A percentile compares a stretch with the other conserved stretches of the same genome.
These are phyloP conservation scores for Caradrina clavipalpis DNA, from an alignment of 2,888 invertebrate species.

Conservation along the genomic window DNA sequence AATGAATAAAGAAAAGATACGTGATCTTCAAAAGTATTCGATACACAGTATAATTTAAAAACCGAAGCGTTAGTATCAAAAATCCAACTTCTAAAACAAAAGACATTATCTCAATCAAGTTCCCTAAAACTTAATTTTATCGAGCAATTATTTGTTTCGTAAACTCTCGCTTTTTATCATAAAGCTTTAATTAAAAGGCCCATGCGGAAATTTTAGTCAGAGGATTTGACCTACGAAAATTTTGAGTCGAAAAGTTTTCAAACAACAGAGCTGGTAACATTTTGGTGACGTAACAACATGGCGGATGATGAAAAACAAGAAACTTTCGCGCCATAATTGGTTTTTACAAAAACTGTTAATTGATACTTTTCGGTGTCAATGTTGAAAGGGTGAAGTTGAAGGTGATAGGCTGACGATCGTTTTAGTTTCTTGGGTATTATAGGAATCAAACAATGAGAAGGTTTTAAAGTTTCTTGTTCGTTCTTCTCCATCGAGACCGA, in stretches of 20 bases:
- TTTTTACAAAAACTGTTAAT: slow-evolving; percentile 23
- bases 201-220: slow-evolving; percentile 17
- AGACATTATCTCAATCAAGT: slow-evolving; percentile 13
- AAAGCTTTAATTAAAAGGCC: slow-evolving; percentile 43
- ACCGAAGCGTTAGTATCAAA: background rate
- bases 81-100: slow-evolving; percentile 6
- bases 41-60: background rate
- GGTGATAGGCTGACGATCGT: background rate
- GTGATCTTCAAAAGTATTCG: no score
- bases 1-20: no score
- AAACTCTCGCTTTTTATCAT: slow-evolving; percentile 25
- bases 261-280: slow-evolving; percentile 2
- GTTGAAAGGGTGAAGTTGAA: background rate
- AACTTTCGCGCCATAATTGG: background rate
- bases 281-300: slow-evolving; percentile 36
- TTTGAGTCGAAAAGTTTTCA: slow-evolving; percentile 34
- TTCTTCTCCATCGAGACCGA: no score
- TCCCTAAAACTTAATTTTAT: slow-evolving; percentile 29
- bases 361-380: slow-evolving; percentile 33
- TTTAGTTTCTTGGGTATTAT: background rate
- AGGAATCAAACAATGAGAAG: no score
- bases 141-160: slow-evolving; percentile 30
- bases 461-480: no score
- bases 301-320: slow-evolving; percentile 21
- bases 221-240: slow-evolving; percentile 13